Base-by-base conservation (phyloP, 2,888 invertebrate genomes). In the Dendrolimus pini region DNA sequence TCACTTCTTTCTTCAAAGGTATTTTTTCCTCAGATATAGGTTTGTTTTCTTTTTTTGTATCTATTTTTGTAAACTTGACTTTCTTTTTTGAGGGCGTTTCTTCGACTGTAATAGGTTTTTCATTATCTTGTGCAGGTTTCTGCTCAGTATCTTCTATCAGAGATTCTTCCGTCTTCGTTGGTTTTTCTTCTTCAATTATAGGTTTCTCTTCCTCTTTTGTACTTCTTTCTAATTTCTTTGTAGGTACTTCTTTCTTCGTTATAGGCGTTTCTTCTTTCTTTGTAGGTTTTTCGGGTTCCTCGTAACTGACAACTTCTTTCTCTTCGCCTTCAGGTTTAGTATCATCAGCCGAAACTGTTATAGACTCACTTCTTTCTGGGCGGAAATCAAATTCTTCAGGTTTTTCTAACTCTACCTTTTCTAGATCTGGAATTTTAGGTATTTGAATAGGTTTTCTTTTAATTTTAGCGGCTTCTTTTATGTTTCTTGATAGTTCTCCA, bases 401-500 rank as follows among this genome's bases (percentile, higher is more conserved):
- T 70, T 91, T 86, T 78, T 94, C 93, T 53, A 94, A 77, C 56
- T 92, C 86, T 0, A 78, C 73, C 57, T 83, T 78, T 58, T 91
- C 88, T 58, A 89, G 77, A 62, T 93, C 92, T 2, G 89, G 79
- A 52, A 92, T 83, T 66, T 91, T 87, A 0, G 86, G 78, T 59
- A 91, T 83, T 72, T 92, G 93, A 0, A 80, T 65, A 62, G 92
- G 92, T 60, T 91, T 93, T 79, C 93, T 94, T 55, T 93, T 80
- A 12, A 93, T 71, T 71, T 93, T 90, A 58, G 92, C 81, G 3
- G 94, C 95, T 82, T 95, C 95, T 76, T 94, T 92, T 10, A 93
- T 87, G 74, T 93, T 94, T 68, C 94, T 91, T 0, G 95, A 95
- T 9, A 95, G 72, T 62, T 94, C 92, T 18, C 95, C 95, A 66